phyloP scores from a whole-genome alignment of 1,140 invertebrate genomes.

The Radopholus similis region DNA sequence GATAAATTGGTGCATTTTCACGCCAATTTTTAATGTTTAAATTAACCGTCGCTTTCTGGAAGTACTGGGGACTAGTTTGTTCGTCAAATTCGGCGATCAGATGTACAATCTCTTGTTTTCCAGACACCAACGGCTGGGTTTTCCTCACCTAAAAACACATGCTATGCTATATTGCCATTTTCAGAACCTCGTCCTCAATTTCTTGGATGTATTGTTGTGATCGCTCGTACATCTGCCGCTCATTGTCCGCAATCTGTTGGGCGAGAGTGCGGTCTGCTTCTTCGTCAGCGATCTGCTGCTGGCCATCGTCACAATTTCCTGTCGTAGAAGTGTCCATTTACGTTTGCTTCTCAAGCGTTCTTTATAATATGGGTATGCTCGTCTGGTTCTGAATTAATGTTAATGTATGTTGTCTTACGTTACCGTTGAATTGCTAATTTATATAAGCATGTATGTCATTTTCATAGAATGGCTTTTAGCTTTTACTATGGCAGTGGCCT shows the following conservation, averaged over 20 bases:
- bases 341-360: too few species aligned
- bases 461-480: too few species aligned
- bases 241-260: slow-evolving; percentile 35
- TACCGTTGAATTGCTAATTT: too few species aligned
- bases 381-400: too few species aligned
- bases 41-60: slow-evolving; percentile 38
- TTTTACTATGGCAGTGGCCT: too few species aligned
- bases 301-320: background rate
- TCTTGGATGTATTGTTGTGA: slow-evolving; percentile 39
- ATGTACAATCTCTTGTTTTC: slow-evolving; percentile 33
- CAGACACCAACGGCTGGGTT: slow-evolving; percentile 37
- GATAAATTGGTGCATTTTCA: slow-evolving; percentile 6
- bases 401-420: too few species aligned
- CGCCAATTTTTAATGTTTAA: background rate
- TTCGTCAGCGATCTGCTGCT: slow-evolving; percentile 8
- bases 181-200: slow-evolving; percentile 47
- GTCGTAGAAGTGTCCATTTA: too few species aligned
- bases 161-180: slow-evolving; percentile 6
- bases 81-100: slow-evolving; percentile 15
- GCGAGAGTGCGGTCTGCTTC: slow-evolving; percentile 28
- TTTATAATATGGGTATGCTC: too few species aligned
- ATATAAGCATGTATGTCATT: too few species aligned
- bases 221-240: slow-evolving; percentile 39
- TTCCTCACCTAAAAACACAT: slow-evolving; percentile 42
- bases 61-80: slow-evolving; percentile 29